Percentiles rank a stretch among this genome's conserved stretches.
Evolutionary conservation across 2,113 vertebrate genomes (phyloP).

Genomic region (Epinephelus moara): DNA sequence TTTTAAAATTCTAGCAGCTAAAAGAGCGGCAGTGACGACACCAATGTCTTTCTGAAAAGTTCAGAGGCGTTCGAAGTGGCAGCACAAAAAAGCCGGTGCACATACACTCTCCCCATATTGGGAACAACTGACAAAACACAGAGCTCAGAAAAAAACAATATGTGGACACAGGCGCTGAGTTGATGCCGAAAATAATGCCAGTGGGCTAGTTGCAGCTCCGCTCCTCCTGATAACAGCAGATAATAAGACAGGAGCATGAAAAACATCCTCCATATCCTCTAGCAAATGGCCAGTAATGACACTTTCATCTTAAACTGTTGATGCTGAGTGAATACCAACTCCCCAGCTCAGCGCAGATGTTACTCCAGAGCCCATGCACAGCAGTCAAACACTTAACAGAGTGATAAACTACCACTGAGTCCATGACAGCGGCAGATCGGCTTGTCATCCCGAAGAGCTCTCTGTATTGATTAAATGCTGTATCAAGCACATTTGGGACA

Average conservation of each 20-base stretch:
- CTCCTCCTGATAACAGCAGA: neutral
- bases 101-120: too few species aligned
- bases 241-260: neutral
- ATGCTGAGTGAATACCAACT: conserved; percentile 17
- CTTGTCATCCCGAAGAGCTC: conserved; percentile 33
- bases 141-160: too few species aligned
- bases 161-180: neutral
- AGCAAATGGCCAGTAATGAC: conserved; percentile 3
- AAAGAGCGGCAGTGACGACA: too few species aligned
- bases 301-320: neutral
- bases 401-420: neutral
- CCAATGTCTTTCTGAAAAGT: too few species aligned
- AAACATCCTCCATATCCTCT: conserved; percentile 5
- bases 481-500: conserved; percentile 39
- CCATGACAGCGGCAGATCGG: conserved; percentile 48
- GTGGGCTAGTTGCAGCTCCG: neutral
- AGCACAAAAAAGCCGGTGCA: too few species aligned
- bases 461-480: conserved; percentile 52
- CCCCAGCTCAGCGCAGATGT: neutral
- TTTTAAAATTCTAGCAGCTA: too few species aligned
- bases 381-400: neutral
- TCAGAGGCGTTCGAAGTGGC: too few species aligned
- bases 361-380: neutral
- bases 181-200: neutral
- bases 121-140: too few species aligned